phyloP scores from a whole-genome alignment of 2,113 vertebrate genomes.

The Noturus placidus region DNA sequence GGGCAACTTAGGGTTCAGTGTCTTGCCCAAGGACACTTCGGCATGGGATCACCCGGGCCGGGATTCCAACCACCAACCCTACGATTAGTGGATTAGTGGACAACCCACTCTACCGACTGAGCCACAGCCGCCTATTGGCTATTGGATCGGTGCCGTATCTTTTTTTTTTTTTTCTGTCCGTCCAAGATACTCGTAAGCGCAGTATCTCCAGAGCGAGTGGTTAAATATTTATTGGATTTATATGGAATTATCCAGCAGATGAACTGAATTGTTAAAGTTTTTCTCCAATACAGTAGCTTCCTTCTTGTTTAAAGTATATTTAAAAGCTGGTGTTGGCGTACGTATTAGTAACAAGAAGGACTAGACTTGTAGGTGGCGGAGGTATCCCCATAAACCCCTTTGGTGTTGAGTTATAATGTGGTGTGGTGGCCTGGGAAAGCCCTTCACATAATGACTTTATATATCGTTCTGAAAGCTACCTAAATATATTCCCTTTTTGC shows the following conservation, averaged over 20 bases:
- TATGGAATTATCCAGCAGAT: neutral
- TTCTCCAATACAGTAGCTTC: neutral
- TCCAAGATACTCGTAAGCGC: neutral
- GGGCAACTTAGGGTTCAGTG: too few relatives aligned
- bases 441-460: neutral
- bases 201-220: neutral
- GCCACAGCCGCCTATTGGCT: too few relatives aligned
- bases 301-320: neutral
- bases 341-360: neutral
- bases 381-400: neutral
- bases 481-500: too few relatives aligned
- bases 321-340: neutral
- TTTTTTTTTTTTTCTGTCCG: neutral
- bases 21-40: too few relatives aligned
- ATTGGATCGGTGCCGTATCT: neutral
- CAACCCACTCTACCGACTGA: too few relatives aligned
- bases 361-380: too few relatives aligned
- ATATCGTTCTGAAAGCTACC: neutral
- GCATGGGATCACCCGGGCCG: too few relatives aligned
- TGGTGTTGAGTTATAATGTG: too few relatives aligned
- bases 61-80: too few relatives aligned
- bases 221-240: neutral
- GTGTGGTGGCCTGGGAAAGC: neutral
- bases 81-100: too few relatives aligned
- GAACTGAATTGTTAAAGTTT: neutral